A percentile compares a stretch with the other conserved stretches of the same genome.
phyloP scores from a whole-genome alignment of 53 echinoderm and acorn worm genomes.

The Stichopus horrens region DNA sequence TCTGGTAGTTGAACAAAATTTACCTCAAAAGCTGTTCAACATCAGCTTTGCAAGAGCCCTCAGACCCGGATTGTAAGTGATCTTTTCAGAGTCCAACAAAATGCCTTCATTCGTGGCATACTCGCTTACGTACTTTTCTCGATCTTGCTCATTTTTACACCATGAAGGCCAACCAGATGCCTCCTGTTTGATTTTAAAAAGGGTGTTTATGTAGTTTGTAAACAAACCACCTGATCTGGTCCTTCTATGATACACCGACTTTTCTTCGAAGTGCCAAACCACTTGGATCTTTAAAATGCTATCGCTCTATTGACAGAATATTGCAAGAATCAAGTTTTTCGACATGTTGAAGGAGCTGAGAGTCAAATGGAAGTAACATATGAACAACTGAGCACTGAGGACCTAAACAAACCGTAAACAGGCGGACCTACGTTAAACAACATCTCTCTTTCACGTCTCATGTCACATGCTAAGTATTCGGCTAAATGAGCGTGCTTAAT shows the following conservation, averaged over 20 bases:
- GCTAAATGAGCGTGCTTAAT: too few species aligned
- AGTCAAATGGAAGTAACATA: too few species aligned
- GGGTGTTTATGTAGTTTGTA: slow-evolving; percentile 60
- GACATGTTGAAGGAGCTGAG: too few species aligned
- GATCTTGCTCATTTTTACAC: slow-evolving; percentile 55
- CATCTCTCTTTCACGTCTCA: too few species aligned
- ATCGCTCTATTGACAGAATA: slow-evolving; percentile 61
- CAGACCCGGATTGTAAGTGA: slow-evolving; percentile 62
- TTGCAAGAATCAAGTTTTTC: too few species aligned
- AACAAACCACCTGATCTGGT: slow-evolving; percentile 46
- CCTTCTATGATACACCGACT: slow-evolving; percentile 23
- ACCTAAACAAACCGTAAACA: too few species aligned
- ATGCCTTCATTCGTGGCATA: slow-evolving; percentile 58
- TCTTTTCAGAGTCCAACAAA: slow-evolving; percentile 44
- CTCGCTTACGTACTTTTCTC: slow-evolving; percentile 39
- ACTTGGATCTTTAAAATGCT: slow-evolving; percentile 47
- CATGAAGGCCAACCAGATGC: slow-evolving; percentile 63
- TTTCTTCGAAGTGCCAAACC: slow-evolving; percentile 65
- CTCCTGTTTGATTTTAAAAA: slow-evolving; percentile 68
- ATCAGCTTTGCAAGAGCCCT: slow-evolving; percentile 64
- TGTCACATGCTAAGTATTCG: too few species aligned
- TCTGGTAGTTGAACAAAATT: slow-evolving; percentile 34
- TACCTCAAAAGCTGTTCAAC: slow-evolving; percentile 71
- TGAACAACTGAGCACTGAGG: too few species aligned
- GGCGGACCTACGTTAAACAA: too few species aligned